Percentiles rank a stretch among this genome's conserved stretches.
Conservation (phyloP, 2,888 invertebrate species). For the Pilophorus perplexus region DNA sequence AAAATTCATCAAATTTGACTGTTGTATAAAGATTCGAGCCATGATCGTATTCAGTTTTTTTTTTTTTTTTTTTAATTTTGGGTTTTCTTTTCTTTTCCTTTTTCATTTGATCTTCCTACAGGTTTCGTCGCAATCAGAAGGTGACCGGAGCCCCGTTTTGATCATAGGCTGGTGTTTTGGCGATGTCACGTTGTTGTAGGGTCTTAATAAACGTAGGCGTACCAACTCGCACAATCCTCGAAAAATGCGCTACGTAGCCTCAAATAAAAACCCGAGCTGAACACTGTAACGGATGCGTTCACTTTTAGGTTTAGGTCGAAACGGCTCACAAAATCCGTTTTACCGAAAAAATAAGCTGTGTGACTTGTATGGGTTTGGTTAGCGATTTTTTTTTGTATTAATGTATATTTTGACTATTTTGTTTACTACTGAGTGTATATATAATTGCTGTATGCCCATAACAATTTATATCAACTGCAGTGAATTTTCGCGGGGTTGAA, state of each 20-base stretch:
- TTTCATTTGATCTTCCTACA: conserved; percentile 31
- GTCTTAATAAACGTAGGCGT: too few relatives aligned
- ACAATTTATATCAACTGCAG: conserved; percentile 33
- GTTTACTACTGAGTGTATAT: conserved; percentile 47
- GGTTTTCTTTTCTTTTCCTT: conserved; percentile 5
- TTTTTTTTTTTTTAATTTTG: too few relatives aligned
- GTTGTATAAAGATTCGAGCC: conserved; percentile 33
- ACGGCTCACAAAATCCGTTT: conserved; percentile 6
- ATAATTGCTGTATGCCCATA: conserved; percentile 45
- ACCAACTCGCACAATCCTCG: too few relatives aligned
- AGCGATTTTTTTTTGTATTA: conserved; percentile 44
- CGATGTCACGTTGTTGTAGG: too few relatives aligned
- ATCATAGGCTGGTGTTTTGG: too few relatives aligned
- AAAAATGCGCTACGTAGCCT: neutral
- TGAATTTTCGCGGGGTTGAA: conserved; percentile 18
- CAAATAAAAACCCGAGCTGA: neutral
- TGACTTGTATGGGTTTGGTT: conserved; percentile 47
- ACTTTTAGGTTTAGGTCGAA: conserved; percentile 15
- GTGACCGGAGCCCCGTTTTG: neutral
- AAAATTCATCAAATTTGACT: neutral
- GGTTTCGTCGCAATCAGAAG: conserved; percentile 33
- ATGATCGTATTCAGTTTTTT: conserved; percentile 30
- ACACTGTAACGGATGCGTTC: conserved; percentile 10
- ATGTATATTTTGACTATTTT: conserved; percentile 45
- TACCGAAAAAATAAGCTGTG: conserved; percentile 30